Conservation (phyloP, 2,113 vertebrate species). For the Prinia subflava region DNA sequence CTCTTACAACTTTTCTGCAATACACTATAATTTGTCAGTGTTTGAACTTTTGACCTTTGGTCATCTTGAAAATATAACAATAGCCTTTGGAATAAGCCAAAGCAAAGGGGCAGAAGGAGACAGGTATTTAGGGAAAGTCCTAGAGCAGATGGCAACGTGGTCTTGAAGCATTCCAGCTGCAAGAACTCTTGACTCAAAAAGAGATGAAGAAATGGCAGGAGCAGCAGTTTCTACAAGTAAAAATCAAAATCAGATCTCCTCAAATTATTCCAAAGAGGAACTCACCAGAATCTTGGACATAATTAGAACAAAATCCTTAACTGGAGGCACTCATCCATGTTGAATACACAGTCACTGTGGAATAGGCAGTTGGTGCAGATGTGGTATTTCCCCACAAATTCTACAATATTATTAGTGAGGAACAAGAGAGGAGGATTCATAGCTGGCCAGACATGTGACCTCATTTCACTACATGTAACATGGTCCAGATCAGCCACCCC, state of each 20-base stretch:
- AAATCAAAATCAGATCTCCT: neutral
- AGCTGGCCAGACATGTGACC: neutral
- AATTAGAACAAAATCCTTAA: neutral
- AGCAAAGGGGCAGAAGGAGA: neutral
- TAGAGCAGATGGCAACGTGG: neutral
- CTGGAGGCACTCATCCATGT: neutral
- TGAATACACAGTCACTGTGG: neutral
- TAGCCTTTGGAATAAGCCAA: neutral
- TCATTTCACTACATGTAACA: neutral
- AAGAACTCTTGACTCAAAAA: neutral
- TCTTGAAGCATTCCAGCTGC: neutral
- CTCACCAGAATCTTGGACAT: neutral
- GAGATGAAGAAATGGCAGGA: fast-evolving
- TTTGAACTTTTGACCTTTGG: neutral
- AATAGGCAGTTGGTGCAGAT: neutral
- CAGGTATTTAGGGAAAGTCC: neutral
- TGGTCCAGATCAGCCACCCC: neutral
- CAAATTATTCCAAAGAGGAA: neutral
- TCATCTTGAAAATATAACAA: neutral
- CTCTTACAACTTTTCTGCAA: neutral
- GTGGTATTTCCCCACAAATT: neutral
- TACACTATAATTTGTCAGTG: neutral
- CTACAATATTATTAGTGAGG: neutral
- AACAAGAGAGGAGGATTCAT: neutral
- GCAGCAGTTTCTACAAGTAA: neutral